These are phyloP conservation scores for Anaspis maculata DNA, from an alignment of 2,888 invertebrate species.

Conservation along the genomic window DNA sequence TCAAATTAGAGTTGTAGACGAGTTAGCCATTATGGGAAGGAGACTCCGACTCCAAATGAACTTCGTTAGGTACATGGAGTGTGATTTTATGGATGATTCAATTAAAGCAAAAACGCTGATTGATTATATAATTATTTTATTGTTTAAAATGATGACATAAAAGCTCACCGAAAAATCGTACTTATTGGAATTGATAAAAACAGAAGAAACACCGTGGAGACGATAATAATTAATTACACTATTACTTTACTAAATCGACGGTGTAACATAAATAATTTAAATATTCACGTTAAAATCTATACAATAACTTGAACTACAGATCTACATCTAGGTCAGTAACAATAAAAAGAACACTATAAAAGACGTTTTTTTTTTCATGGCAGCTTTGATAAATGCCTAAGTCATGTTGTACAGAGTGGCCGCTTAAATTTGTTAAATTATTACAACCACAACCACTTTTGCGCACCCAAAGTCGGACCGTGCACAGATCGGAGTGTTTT, in stretches of 20 bases:
- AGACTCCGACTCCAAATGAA: too few species aligned
- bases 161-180: conserved; percentile 9
- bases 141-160: conserved; percentile 9
- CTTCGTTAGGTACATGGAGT: too few species aligned
- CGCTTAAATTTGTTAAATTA: too few species aligned
- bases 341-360: conserved; percentile 14
- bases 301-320: conserved; percentile 16
- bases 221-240: conserved; percentile 6
- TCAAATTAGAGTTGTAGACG: too few species aligned
- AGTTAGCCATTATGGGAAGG: too few species aligned
- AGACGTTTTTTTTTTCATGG: conserved; percentile 12
- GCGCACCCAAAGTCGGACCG: conserved; percentile 10
- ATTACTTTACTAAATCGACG: conserved; percentile 4
- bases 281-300: conserved; percentile 25
- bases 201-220: conserved; percentile 7
- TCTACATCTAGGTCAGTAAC: conserved; percentile 13
- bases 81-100: too few species aligned
- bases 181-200: conserved; percentile 8
- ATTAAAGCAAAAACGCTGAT: too few species aligned
- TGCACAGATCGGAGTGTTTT: conserved; percentile 67
- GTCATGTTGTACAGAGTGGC: conserved; percentile 13
- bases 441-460: too few species aligned
- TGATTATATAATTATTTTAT: too few species aligned
- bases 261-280: conserved; percentile 25
- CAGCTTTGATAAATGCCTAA: conserved; percentile 18